Base-by-base conservation (phyloP, 2,113 vertebrate species). In the Oryzias woworae region DNA sequence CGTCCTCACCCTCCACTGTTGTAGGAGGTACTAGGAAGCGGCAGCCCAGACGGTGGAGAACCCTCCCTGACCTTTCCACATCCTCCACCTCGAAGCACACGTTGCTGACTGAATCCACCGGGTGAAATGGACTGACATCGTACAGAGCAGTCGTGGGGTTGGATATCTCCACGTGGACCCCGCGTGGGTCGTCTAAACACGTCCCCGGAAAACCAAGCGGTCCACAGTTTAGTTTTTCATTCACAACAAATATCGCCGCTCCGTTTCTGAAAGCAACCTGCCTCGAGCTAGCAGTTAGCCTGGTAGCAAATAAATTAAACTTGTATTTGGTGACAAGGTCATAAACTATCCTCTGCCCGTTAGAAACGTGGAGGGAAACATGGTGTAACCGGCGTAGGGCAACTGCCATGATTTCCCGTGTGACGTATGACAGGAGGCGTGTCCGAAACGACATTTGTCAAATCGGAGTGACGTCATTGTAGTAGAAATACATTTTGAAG, bases 21-120 rank as follows among this genome's bases (percentile, higher is more conserved):
- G 92, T 94, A 0, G 95, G 95, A 0, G 94, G 91, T 8, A 97
- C 93, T 0, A 85, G 81, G 53, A 98, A 67, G 12, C 56, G 48
- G 79, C 95, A 97, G 15, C 95, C 96, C 46, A 36, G 70, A 0
- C 78, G 66, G 7, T 74, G 80, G 12, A 99, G 90, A 16, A 4
- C 77, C 15, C 42, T 60, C 78, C 90, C 90, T 42, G 92, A 88
- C 20, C 75, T 83, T 0, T 79, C 84, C 12, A 93, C 92, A 0
- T 97, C 87, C 0, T 91, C 88, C 66, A 96, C 95, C 60, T 98
- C 95, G 1, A 98, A 97, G 68, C 95, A 97, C 79, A 98, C 72
- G 0, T 98, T 98, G 65, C 93, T 92, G 14, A 93, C 97, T 0
- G 94, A 96, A 46, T 96, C 91, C 66, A 96, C 81, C 0, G 87